A percentile compares a stretch with the other conserved stretches of the same genome.
Evolutionary conservation across 1,140 invertebrate genomes (phyloP).

Genomic region (Drosophila sproati): DNA sequence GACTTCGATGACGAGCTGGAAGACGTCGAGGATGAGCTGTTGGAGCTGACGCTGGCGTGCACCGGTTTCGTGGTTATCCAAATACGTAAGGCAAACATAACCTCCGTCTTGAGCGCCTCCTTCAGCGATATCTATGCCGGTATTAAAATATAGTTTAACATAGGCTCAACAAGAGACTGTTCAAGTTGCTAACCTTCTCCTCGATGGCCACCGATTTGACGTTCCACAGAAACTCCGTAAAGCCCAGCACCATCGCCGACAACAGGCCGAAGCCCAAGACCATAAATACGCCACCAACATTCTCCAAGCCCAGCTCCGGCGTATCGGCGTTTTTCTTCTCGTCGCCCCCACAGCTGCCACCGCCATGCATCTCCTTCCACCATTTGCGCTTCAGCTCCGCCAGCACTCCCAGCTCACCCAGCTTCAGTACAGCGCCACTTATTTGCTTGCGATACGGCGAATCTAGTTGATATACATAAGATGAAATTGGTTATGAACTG

Average conservation of each 20-base stretch:
- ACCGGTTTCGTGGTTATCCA: conserved; percentile 83
- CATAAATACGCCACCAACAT: conserved; percentile 91
- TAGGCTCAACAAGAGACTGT: conserved; percentile 40
- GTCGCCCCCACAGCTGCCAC: conserved; percentile 64
- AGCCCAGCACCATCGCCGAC: conserved; percentile 85
- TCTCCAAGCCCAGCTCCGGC: conserved; percentile 86
- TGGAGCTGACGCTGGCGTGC: conserved; percentile 59
- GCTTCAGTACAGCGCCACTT: conserved; percentile 89
- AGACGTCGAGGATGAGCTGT: conserved; percentile 50
- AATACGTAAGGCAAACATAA: conserved; percentile 86
- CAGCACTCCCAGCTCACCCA: conserved; percentile 92
- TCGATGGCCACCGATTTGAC: conserved; percentile 87
- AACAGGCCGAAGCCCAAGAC: conserved; percentile 87
- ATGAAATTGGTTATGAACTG: too few species aligned
- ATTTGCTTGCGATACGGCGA: conserved; percentile 90
- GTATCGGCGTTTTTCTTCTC: conserved; percentile 72
- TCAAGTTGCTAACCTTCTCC: conserved; percentile 81
- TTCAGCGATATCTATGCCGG: conserved; percentile 85
- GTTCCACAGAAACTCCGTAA: conserved; percentile 89
- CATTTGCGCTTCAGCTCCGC: conserved; percentile 91
- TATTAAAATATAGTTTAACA: conserved; percentile 5
- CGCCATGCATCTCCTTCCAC: conserved; percentile 89
- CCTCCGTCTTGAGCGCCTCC: conserved; percentile 86
- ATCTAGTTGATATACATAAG: conserved; percentile 84
- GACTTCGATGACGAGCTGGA: conserved; percentile 57